Base-by-base conservation (phyloP, 1,140 invertebrate species). In the Andricus grossulariae region DNA sequence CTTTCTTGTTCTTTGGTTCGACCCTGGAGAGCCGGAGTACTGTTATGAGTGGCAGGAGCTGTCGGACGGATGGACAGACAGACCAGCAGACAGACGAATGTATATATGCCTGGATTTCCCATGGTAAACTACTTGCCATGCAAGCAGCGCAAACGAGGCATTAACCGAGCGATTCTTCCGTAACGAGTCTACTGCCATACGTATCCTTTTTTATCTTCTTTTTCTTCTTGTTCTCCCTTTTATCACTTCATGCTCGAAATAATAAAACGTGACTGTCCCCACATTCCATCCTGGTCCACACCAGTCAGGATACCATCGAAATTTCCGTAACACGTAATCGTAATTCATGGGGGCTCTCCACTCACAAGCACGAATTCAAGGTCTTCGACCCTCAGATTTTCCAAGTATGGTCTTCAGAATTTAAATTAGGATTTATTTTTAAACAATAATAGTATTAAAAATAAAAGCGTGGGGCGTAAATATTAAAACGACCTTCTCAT, bases 1-100 rank as follows among this genome's bases (percentile, higher is more conserved):
- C 75, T 71, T 71, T 51, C 39, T 71, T 45, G 76, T 72, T 78
- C 50, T 80, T 79, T 75, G 73, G 71, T 60, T 77, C 81, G 75
- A 75, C 73, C 73, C 51, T 54, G 78, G 80, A 77, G 76, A 82
- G 18, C 54, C 16, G 45, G 77, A 60, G 78, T 85, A 81, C 82
- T 86, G 82, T 87, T 88, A 86, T 81, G 82, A 86, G 81, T 78
- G 82, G 76, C 76, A 77, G 77, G 78, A 79, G 74, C 76, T 80
- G 79, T 78, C 74, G 79, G 75, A 77, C 57, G 72, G 75, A 73
- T 76, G 57, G 79, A 79, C 76, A 60, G 78, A 77, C 80, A 74
- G 75, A 50, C 50, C 32, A 54, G 4, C n/a, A 66, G 60, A 66
- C 60, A 66, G 75, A 71, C 73, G 72, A 72, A 54, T 80, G 80